Evolutionary conservation across 2,888 invertebrate genomes (phyloP).

Genomic region (Nymphalis polychloros): DNA sequence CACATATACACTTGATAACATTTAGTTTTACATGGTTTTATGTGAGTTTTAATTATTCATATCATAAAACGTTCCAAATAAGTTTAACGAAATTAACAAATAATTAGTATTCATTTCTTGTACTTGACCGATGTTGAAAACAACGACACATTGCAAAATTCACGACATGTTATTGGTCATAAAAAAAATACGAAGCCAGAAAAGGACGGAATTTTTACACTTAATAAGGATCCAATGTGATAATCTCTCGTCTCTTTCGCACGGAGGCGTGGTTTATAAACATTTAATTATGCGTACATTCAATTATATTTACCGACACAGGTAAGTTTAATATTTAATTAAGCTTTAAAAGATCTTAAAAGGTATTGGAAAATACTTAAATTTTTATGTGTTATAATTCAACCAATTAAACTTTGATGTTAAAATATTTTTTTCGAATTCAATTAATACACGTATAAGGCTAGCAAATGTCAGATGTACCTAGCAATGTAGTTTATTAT

Average conservation of each 20-base stretch:
- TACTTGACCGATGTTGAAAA: conserved; percentile 4
- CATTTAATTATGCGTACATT: neutral
- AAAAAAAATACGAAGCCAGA: conserved; percentile 8
- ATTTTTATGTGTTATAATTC: neutral
- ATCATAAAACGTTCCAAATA: conserved; percentile 10
- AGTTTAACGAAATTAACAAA: neutral
- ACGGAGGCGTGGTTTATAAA: conserved; percentile 12
- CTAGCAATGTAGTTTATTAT: neutral
- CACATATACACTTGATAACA: neutral
- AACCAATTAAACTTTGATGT: neutral
- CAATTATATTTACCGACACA: neutral
- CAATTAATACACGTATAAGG: conserved; percentile 5
- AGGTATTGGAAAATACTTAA: neutral
- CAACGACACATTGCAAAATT: conserved; percentile 3
- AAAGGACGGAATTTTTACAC: conserved; percentile 8
- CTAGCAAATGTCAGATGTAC: neutral
- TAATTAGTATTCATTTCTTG: neutral
- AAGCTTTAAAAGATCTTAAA: neutral
- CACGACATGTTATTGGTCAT: neutral
- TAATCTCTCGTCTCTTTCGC: conserved; percentile 10
- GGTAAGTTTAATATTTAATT: neutral
- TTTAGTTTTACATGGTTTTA: neutral
- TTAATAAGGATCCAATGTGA: conserved; percentile 1
- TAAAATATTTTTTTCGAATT: neutral
- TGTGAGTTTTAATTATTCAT: neutral